Evolutionary conservation across 2,888 invertebrate genomes (phyloP).

Genomic region (Dynastes tityus): DNA sequence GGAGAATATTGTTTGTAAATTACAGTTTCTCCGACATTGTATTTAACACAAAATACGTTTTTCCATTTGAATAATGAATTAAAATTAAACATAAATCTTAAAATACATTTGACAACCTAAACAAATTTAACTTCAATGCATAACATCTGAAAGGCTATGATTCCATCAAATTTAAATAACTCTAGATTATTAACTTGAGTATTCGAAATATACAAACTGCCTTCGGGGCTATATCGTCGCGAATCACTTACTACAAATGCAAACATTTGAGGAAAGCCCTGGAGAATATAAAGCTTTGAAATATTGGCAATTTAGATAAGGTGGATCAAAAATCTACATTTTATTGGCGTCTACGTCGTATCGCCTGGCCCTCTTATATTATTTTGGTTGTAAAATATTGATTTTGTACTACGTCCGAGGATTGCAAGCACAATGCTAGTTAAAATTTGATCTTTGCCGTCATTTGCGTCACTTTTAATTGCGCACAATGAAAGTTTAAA

Average conservation of each 20-base stretch:
- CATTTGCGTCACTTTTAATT: too few species aligned
- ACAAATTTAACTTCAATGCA: too few species aligned
- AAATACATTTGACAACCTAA: too few species aligned
- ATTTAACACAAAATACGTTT: too few species aligned
- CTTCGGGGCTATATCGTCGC: background rate
- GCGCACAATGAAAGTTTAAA: too few species aligned
- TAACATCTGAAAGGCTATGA: too few species aligned
- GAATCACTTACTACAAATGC: background rate
- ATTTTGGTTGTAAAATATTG: background rate
- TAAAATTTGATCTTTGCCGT: too few species aligned
- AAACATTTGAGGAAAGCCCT: background rate
- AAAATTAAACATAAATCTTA: too few species aligned
- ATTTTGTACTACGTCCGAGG: background rate
- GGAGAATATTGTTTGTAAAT: too few species aligned
- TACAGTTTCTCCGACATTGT: too few species aligned
- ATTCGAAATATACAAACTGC: background rate
- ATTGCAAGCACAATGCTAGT: background rate
- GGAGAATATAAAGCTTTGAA: background rate
- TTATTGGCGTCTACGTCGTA: background rate
- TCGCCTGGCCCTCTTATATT: background rate
- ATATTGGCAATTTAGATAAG: conserved; percentile 10
- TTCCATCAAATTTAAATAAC: background rate
- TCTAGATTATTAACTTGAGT: background rate
- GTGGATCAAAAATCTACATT: background rate
- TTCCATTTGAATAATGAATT: too few species aligned